Base-by-base conservation (phyloP, 2,113 vertebrate genomes). In the Arizona elegans region DNA sequence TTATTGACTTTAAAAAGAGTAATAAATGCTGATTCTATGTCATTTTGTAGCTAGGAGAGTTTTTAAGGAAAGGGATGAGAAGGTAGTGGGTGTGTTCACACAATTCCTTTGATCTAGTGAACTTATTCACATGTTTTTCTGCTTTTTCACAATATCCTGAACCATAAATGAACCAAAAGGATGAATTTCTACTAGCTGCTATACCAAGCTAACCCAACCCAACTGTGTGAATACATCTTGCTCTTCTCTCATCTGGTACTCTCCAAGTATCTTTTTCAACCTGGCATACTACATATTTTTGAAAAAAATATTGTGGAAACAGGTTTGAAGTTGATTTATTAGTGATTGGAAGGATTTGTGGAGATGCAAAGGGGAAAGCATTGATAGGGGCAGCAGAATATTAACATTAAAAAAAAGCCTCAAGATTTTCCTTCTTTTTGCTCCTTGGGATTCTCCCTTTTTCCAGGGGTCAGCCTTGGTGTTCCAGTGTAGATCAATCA, bases 1-100 rank as follows among this genome's bases (percentile, higher is more conserved):
- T 95, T 87, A 89, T 92, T 95, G 95, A 92, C 43, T 58, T n/a
- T 62, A 65, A 7, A 62, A 5, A 7, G 53, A 53, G 86, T 24
- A 62, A 53, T 86, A 53, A 62, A 23, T 19, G 43, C 15, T 92
- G 85, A 59, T 75, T 43, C 17, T 26, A 15, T 54, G 86, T n/a
- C 6, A 29, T 88, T n/a, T 53, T 65, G 58, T 38, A 47, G 91
- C 81, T 86, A 24, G 55, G 43, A 87, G 43, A 62, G 10, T 24
- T 53, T 55, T 6, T 23, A 81, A 24, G 24, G 59, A 19, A 91
- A 91, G 10, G 19, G 23, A 23, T 23, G n/a, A 33, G n/a, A 43
- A 91, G 19, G n/a, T 13, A 75, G 47, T 24, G 50, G 24, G 13
- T 52, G 10, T 7, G 47, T 52, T 87, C 47, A 52, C 6, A 8